These are phyloP conservation scores for Leptobrachium leishanense DNA, from an alignment of 2,113 vertebrate species.

Conservation along the genomic window DNA sequence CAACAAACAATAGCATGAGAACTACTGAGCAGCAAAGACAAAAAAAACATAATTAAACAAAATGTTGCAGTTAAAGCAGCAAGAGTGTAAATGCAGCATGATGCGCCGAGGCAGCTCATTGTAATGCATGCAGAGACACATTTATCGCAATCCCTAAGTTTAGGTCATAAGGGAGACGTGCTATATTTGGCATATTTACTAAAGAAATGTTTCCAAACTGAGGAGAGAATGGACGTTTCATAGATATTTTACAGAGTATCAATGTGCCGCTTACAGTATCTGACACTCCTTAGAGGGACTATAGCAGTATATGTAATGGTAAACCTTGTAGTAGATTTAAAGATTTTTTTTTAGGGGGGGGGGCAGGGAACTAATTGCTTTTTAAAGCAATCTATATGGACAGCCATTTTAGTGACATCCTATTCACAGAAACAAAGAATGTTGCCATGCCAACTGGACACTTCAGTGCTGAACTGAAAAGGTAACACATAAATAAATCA, in stretches of 20 bases:
- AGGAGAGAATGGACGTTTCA: not conserved
- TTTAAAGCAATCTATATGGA: not conserved
- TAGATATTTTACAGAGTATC: not conserved
- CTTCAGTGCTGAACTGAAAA: too few relatives aligned
- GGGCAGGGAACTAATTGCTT: not conserved
- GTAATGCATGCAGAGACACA: not conserved
- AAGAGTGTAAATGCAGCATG: not conserved
- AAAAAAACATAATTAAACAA: not conserved
- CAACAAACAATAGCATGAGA: too few relatives aligned
- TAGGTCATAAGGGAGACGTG: not conserved
- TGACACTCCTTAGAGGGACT: not conserved
- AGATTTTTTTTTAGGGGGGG: not conserved
- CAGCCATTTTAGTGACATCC: conserved; percentile 1
- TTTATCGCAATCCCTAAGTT: not conserved
- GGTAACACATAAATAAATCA: too few relatives aligned
- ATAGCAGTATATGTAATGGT: not conserved
- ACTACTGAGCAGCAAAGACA: not conserved
- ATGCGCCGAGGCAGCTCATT: not conserved
- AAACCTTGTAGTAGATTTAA: not conserved
- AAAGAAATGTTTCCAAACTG: not conserved
- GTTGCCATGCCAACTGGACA: not conserved
- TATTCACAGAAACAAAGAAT: not conserved
- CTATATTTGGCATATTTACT: not conserved
- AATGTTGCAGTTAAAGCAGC: not conserved
- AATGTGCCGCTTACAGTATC: not conserved